Evolutionary conservation across 2,113 vertebrate genomes (phyloP).

Genomic region (Antennarius striatus): DNA sequence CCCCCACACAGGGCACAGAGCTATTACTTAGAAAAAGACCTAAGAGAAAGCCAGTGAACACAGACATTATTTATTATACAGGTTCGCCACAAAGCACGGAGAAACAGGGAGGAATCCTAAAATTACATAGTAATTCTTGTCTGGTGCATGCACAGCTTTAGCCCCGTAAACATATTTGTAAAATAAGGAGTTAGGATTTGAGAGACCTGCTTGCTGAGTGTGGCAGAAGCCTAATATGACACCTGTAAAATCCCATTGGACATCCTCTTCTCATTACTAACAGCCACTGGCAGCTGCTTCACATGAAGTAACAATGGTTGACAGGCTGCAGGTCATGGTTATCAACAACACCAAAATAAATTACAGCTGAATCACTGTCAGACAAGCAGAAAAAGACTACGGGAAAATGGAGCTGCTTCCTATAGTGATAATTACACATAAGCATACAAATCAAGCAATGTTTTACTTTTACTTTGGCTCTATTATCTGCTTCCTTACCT

Average conservation of each 20-base stretch:
- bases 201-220: constrained; percentile 7
- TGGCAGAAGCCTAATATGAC: constrained; percentile 26
- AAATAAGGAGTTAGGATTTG: neutral
- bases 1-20: neutral
- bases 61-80: too few relatives aligned
- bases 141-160: neutral
- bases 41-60: neutral
- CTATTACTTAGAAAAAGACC: neutral
- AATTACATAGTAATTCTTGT: neutral
- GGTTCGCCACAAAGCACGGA: too few relatives aligned
- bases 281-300: constrained; percentile 59
- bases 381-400: constrained; percentile 40
- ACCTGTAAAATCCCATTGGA: constrained; percentile 62
- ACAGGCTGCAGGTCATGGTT: constrained; percentile 60
- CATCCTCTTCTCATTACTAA: constrained; percentile 38
- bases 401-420: constrained; percentile 30
- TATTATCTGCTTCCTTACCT: constrained; percentile 25
- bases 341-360: constrained; percentile 52
- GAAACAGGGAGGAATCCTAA: neutral
- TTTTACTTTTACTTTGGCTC: constrained; percentile 8
- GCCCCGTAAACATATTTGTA: neutral
- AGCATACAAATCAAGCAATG: constrained; percentile 15
- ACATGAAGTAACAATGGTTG: constrained; percentile 60
- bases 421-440: constrained; percentile 2
- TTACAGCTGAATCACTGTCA: constrained; percentile 26